phyloP scores from a whole-genome alignment of 2,113 vertebrate species.

The Eonycteris spelaea region DNA sequence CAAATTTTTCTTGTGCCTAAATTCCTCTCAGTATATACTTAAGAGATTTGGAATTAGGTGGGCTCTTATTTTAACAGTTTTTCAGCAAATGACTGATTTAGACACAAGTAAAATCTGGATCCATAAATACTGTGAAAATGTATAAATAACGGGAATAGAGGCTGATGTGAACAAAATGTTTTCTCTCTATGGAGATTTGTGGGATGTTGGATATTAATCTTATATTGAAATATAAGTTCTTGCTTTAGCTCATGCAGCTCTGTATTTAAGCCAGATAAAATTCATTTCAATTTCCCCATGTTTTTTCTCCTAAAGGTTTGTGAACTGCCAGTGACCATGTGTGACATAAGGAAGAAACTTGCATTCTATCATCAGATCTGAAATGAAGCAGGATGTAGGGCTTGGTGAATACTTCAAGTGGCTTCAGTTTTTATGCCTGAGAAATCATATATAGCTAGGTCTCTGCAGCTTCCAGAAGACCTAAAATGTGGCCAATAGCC shows the following conservation, averaged over 20 bases:
- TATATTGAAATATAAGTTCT: neutral
- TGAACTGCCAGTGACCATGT: neutral
- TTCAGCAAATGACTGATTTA: neutral
- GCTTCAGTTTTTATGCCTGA: neutral
- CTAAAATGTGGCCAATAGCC: neutral
- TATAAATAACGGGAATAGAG: neutral
- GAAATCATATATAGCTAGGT: neutral
- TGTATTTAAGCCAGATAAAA: slow-evolving; percentile 16
- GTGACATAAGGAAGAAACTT: neutral
- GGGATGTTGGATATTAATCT: neutral
- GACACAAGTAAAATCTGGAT: neutral
- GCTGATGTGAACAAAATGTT: neutral
- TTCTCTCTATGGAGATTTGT: neutral
- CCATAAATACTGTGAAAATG: neutral
- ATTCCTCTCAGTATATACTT: neutral
- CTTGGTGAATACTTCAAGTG: neutral
- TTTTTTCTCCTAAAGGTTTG: neutral
- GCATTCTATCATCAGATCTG: neutral
- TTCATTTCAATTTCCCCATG: neutral
- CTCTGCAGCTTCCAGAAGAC: neutral
- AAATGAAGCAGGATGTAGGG: neutral
- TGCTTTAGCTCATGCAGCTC: neutral
- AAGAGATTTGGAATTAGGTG: neutral
- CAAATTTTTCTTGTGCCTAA: neutral
- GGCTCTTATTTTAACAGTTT: neutral